Evolutionary conservation across 2,888 invertebrate genomes (phyloP).

Genomic region (Gastrophysa polygoni): DNA sequence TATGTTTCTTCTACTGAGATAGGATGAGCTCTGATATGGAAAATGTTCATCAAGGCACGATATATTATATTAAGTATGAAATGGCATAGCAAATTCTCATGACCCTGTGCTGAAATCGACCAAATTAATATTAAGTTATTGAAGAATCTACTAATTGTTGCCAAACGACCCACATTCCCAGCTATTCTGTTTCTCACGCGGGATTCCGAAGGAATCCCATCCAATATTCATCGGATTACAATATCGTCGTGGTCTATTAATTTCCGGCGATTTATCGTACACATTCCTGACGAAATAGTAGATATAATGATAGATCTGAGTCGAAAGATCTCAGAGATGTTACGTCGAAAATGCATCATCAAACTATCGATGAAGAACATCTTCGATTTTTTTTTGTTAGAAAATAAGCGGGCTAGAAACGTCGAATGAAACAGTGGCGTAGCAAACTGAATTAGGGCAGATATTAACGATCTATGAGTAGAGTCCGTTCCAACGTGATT

Average conservation of each 20-base stretch:
- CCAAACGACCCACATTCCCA: slow-evolving; percentile 3
- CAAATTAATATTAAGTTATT: background rate
- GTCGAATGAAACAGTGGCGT: too few relatives aligned
- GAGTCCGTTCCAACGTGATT: too few relatives aligned
- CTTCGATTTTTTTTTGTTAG: background rate
- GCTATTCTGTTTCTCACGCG: background rate
- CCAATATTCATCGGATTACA: slow-evolving; percentile 3
- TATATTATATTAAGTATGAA: too few relatives aligned
- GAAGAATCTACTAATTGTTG: background rate
- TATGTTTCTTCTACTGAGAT: too few relatives aligned
- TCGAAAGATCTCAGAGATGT: background rate
- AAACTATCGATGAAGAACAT: background rate
- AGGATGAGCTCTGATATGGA: too few relatives aligned
- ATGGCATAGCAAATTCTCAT: too few relatives aligned
- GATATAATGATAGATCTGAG: slow-evolving; percentile 3
- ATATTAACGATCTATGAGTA: too few relatives aligned
- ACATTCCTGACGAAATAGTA: slow-evolving; percentile 7
- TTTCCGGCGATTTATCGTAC: slow-evolving; percentile 2
- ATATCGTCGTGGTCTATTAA: slow-evolving; percentile 11
- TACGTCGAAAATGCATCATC: background rate
- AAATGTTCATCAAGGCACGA: too few relatives aligned
- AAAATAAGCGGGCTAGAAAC: too few relatives aligned
- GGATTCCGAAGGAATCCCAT: background rate
- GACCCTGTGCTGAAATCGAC: background rate
- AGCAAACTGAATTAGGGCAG: too few relatives aligned